Evolutionary conservation across 2,113 vertebrate species (phyloP), one percentile per base, ranked within the genome.

Genomic region (Vicugna pacos): DNA sequence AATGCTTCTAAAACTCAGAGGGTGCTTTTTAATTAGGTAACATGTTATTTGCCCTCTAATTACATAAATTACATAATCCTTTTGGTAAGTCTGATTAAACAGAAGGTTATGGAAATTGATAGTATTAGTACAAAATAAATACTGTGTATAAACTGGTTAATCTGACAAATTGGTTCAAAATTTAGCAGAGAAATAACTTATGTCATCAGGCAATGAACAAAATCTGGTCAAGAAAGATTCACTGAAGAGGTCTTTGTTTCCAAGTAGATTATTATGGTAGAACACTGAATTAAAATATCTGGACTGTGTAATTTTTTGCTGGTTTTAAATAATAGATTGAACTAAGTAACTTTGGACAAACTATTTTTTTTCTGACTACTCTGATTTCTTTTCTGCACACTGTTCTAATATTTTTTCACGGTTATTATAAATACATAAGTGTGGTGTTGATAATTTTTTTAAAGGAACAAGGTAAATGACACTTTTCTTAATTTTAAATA

Each of bases 71-170:
- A 54, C 6, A 52, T 72, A 73, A 70, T 70, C 28, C 54, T 90
- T 93, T 95, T 54, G 30, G 54, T 88, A 92, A 85, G 11, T 86
- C 42, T 93, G 77, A 84, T 96, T 96, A 89, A 87, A 56, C 20
- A 62, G 80, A 87, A 89, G 26, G 2, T 84, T 82, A 20, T 89
- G 3, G 42, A 91, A 96, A 95, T 73, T 28, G 28, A 50, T 87
- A 16, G 1, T 46, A 50, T 72, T 92, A 75, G 91, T 52, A 69
- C 54, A 52, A 69, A 52, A 64, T 35, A 52, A 52, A 26, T 46
- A 26, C 16, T 84, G 12, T 96, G 5, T 70, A 50, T 86, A 81
- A 96, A 26, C n/a, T 89, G 26, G 13, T 22, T 38, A 73, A 70
- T 86, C 56, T 58, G 58, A 95, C 30, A 13, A 54, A 42, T n/a